phyloP scores from a whole-genome alignment of 2,113 vertebrate species.

The Phrynosoma blainvillii region DNA sequence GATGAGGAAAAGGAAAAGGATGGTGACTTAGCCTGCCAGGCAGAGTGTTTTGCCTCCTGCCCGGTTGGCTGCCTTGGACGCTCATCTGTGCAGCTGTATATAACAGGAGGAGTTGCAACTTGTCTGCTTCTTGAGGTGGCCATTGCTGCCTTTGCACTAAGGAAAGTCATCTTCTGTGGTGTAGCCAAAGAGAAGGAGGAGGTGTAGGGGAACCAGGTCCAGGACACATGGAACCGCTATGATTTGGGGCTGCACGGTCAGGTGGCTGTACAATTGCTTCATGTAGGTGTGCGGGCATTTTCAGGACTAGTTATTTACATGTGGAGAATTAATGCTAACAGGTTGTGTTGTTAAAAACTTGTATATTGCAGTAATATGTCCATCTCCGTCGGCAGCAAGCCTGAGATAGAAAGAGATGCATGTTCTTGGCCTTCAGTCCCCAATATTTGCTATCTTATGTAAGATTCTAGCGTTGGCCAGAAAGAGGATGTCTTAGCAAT shows the following conservation, averaged over 20 bases:
- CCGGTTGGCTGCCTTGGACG: constrained; percentile 23
- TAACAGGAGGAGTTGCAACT: constrained; percentile 26
- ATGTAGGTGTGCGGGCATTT: constrained; percentile 80
- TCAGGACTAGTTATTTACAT: constrained; percentile 36
- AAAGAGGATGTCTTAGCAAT: constrained; percentile 32
- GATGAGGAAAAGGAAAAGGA: neutral
- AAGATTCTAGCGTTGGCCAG: constrained; percentile 24
- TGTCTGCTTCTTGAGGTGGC: constrained; percentile 42
- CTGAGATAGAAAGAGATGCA: neutral
- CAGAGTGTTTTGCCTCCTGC: constrained; percentile 19
- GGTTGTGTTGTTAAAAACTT: constrained; percentile 5
- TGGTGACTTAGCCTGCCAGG: neutral
- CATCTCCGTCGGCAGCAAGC: neutral
- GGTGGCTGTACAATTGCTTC: constrained; percentile 85
- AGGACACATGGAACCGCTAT: constrained; percentile 71
- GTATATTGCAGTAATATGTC: neutral
- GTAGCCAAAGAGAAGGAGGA: constrained; percentile 44
- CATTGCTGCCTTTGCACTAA: constrained; percentile 40
- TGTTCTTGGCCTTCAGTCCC: constrained; percentile 15
- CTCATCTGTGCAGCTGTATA: constrained; percentile 28
- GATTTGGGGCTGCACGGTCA: constrained; percentile 82
- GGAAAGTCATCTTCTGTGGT: constrained; percentile 55
- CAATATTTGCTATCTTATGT: constrained; percentile 4
- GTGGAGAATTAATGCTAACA: constrained; percentile 6
- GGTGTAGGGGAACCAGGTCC: constrained; percentile 51